Evolutionary conservation across 2,888 invertebrate genomes (phyloP), one percentile per base, ranked within the genome.

Genomic region (Pterobdella sp.): DNA sequence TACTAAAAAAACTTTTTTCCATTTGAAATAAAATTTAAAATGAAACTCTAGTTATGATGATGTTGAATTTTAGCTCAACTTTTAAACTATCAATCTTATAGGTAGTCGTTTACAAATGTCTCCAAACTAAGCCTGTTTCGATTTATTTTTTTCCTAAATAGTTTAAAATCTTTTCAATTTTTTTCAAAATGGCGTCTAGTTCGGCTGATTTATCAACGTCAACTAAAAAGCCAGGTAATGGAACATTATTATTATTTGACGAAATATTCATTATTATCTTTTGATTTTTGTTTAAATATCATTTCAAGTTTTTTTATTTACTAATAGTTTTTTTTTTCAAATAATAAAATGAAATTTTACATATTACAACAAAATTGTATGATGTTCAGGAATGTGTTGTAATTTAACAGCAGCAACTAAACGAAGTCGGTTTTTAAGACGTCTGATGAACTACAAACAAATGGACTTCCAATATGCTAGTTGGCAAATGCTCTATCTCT

Each of bases 381-480:
- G 18, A 7, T 26, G n/a, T n/a, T 56, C 60, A 56, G 60, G 7
- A 56, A n/a, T 65, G 32, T 71, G 71, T 56, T 71, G 60, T n/a
- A 35, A 42, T 34, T 52, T 71, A 56, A 90, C 91, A 74, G 94
- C 93, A 1, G 90, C 93, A 63, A 90, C 91, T 64, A 94, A 94
- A 73, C 76, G 83, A 76, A 79, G 80, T 60, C 82, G 82, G 76
- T 82, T 93, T 72, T 68, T 78, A 31, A 37, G 91, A 77, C 88
- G 82, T 26, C 74, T 83, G 32, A 78, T 83, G 75, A 91, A 92
- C 84, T 94, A 94, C 82, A 89, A 92, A 81, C 96, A 97, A 86
- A 98, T 98, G 97, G 97, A 98, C 85, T 98, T 98, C 86, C 95
- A 98, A 83, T 97, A 94, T 86, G 97, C 97, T 0, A 86, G 91